These are phyloP conservation scores for Ophioninae sp. DNA, from an alignment of 2,888 invertebrate genomes.

Conservation along the genomic window DNA sequence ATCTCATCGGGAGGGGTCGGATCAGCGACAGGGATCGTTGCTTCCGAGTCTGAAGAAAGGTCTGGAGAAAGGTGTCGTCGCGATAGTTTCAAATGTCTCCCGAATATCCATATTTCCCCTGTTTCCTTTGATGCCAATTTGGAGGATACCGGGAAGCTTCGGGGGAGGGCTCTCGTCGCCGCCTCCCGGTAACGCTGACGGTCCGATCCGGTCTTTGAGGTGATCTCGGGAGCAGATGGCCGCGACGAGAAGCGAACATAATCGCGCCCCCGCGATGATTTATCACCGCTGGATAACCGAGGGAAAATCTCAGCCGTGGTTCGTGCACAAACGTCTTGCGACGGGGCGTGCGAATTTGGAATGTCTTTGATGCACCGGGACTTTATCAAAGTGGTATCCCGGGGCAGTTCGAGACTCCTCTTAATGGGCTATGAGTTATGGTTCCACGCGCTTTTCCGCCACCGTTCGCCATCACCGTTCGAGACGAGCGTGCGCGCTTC, in stretches of 20 bases:
- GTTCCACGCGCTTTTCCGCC: slow-evolving; percentile 55
- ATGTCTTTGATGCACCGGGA: slow-evolving; percentile 78
- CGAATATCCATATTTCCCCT: slow-evolving; percentile 24
- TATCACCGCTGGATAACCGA: slow-evolving; percentile 56
- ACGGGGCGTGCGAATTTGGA: slow-evolving; percentile 64
- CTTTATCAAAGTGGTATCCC: slow-evolving; percentile 77
- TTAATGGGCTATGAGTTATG: slow-evolving; percentile 80
- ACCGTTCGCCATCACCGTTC: slow-evolving; percentile 21
- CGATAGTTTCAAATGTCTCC: slow-evolving; percentile 8
- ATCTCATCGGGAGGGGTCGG: slow-evolving; percentile 40
- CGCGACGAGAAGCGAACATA: slow-evolving; percentile 64
- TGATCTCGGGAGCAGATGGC: slow-evolving; percentile 56
- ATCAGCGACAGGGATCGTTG: slow-evolving; percentile 33
- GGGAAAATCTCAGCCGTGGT: slow-evolving; percentile 14
- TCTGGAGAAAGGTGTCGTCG: slow-evolving; percentile 23
- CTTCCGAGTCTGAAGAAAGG: slow-evolving; percentile 28
- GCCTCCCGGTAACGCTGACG: slow-evolving; percentile 29
- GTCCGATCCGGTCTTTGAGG: slow-evolving; percentile 46
- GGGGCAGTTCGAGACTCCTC: slow-evolving; percentile 72
- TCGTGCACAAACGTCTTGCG: not conserved
- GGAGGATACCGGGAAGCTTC: slow-evolving; percentile 43
- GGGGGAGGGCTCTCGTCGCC: slow-evolving; percentile 47
- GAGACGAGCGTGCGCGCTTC: slow-evolving; percentile 32
- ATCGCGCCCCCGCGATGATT: slow-evolving; percentile 64
- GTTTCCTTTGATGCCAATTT: slow-evolving; percentile 46